Percentiles rank a stretch among this genome's conserved stretches.
Evolutionary conservation across 2,797 vertebrate genomes (phyloP).

Genomic region (Myotis daubentonii): DNA sequence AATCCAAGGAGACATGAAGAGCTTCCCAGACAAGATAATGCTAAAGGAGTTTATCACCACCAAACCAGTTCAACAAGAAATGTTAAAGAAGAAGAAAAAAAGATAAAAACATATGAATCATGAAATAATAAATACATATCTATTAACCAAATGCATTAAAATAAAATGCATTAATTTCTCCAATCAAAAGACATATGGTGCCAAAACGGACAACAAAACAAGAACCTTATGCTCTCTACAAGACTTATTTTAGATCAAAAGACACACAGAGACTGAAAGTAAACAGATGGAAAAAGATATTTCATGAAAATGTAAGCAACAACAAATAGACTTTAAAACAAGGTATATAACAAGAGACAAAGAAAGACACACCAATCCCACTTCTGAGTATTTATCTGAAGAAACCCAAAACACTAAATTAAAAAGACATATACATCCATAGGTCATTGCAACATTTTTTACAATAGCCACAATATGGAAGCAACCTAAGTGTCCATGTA

Average conservation of each 20-base stretch:
- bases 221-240: neutral
- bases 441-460: neutral
- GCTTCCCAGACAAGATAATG: neutral
- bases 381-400: neutral
- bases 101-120: neutral
- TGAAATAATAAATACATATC: neutral
- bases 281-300: neutral
- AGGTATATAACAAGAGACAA: neutral
- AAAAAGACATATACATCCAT: neutral
- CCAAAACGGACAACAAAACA: neutral
- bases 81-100: neutral
- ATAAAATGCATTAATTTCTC: neutral
- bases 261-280: neutral
- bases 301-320: neutral
- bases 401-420: neutral
- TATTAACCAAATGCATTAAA: neutral
- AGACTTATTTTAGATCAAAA: neutral
- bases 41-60: neutral
- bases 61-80: neutral
- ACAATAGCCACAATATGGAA: neutral
- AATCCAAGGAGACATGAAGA: neutral
- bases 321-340: neutral
- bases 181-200: neutral
- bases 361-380: neutral
- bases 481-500: neutral